Base-by-base conservation (phyloP, 2,888 invertebrate genomes). In the Himalopsyche anomala region DNA sequence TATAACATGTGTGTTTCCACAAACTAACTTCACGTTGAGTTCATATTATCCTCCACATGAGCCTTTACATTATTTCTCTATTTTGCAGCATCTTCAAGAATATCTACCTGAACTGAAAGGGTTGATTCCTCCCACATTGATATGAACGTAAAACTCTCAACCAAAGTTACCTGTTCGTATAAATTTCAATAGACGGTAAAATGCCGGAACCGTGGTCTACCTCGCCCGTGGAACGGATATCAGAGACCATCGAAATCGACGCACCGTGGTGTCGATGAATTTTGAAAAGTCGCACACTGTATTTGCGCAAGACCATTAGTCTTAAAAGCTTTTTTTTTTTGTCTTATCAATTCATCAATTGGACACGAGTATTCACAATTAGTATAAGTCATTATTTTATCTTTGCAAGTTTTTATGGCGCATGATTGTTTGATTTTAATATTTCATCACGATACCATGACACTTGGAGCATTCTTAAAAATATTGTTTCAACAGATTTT, bases 151-250 rank as follows among this genome's bases (percentile, higher is more conserved):
- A 62, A 19, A 62, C 62, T 19, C 6, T 19, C 8, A 62, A 11
- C 62, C 62, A 62, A 62, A 62, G 62, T 62, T 62, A 62, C 62
- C 62, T 62, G 62, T 19, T 62, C 11, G 28, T 62, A 62, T 62
- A 62, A 62, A 62, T 62, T 62, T 62, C 8, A 62, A 62, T 62
- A 19, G 19, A 62, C 28, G n/a, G 19, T 62, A 2, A 11, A 62
- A 62, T 62, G 28, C 28, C 11, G 5, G 62, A 62, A 62, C n/a
- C 28, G 28, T 15, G 51, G 51, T 62, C 28, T 19, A 19, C 62
- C 19, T 62, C 62, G n/a, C 62, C 19, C 19, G 19, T 9, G 62
- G 62, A 9, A 19, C 62, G 9, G 62, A 28, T 6, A 19, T 62
- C 62, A 19, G 19, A 19, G 62, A 62, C 62, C 11, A 62, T 62